These are phyloP conservation scores for Sialis lutaria DNA, from an alignment of 2,888 invertebrate species.

Conservation along the genomic window DNA sequence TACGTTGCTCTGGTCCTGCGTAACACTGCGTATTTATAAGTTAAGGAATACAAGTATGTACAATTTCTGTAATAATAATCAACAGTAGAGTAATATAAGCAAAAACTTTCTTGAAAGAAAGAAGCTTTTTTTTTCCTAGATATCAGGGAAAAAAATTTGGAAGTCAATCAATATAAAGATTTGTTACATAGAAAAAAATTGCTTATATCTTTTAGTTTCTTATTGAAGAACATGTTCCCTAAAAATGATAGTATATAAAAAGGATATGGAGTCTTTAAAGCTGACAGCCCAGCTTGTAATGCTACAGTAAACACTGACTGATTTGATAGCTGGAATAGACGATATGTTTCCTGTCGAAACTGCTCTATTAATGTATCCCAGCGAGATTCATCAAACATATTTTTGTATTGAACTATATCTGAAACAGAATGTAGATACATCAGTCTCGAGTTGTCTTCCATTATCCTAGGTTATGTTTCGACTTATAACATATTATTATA, in stretches of 20 bases:
- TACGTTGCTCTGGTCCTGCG: constrained; percentile 44
- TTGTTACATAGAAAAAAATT: no score
- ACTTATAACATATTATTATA: no score
- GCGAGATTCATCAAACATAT: constrained; percentile 43
- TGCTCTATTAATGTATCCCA: constrained; percentile 78
- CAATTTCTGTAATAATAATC: background rate
- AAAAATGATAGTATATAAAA: constrained; percentile 16
- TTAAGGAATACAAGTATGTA: constrained; percentile 19
- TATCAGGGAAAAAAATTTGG: background rate
- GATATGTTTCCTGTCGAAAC: constrained; percentile 87
- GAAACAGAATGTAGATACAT: constrained; percentile 6
- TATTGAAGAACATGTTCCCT: no score
- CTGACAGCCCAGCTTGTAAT: constrained; percentile 84
- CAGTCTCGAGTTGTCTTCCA: no score
- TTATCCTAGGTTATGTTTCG: no score
- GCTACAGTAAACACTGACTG: constrained; percentile 85
- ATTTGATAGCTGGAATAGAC: constrained; percentile 81
- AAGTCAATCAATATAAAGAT: no score
- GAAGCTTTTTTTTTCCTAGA: background rate
- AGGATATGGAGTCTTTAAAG: constrained; percentile 83
- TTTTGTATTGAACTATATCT: constrained; percentile 53
- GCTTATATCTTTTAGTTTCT: no score
- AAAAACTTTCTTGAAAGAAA: background rate
- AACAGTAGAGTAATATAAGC: background rate
- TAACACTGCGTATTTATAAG: constrained; percentile 44